A percentile compares a stretch with the other conserved stretches of the same genome.
These are phyloP conservation scores for Drosophila micromelanica DNA, from an alignment of 1,140 invertebrate species.

Conservation along the genomic window DNA sequence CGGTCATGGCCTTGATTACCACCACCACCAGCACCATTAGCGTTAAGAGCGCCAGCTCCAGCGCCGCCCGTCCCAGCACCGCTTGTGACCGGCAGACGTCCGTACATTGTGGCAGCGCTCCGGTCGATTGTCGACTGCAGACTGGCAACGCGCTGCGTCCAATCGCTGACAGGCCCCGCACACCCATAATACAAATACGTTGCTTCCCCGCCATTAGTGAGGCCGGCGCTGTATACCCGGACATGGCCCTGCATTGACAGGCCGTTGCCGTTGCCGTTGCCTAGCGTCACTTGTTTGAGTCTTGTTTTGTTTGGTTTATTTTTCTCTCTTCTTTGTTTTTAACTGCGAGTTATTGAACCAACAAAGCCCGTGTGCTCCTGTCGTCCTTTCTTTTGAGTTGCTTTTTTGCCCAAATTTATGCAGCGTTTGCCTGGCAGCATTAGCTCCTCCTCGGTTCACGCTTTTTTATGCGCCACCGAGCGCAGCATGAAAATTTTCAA, in stretches of 20 bases:
- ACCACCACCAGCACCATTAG: neutral
- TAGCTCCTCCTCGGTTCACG: constrained; percentile 1
- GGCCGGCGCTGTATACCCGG: neutral
- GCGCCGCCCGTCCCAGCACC: constrained; percentile 6
- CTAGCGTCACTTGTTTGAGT: constrained; percentile 20
- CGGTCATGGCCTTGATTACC: constrained; percentile 71
- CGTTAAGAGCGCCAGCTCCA: constrained; percentile 8
- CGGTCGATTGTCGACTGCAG: constrained; percentile 39
- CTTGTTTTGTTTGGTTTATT: constrained; percentile 15
- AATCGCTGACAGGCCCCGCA: constrained; percentile 1
- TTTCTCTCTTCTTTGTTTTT: constrained; percentile 14
- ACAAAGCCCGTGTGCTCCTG: constrained; percentile 47
- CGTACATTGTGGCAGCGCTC: constrained; percentile 63
- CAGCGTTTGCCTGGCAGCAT: constrained; percentile 47
- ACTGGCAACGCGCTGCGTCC: constrained; percentile 60
- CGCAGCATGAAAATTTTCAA: constrained; percentile 65
- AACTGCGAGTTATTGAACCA: constrained; percentile 69
- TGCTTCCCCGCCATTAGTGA: neutral
- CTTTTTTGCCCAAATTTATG: constrained; percentile 11
- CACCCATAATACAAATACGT: neutral
- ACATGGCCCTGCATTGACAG: constrained; percentile 46
- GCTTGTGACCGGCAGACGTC: constrained; percentile 48
- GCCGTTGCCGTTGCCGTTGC: constrained; percentile 38
- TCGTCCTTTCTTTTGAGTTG: constrained; percentile 4
- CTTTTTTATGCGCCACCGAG: constrained; percentile 48